phyloP scores from a whole-genome alignment of 2,888 invertebrate species.

The Folsomia manolachei region DNA sequence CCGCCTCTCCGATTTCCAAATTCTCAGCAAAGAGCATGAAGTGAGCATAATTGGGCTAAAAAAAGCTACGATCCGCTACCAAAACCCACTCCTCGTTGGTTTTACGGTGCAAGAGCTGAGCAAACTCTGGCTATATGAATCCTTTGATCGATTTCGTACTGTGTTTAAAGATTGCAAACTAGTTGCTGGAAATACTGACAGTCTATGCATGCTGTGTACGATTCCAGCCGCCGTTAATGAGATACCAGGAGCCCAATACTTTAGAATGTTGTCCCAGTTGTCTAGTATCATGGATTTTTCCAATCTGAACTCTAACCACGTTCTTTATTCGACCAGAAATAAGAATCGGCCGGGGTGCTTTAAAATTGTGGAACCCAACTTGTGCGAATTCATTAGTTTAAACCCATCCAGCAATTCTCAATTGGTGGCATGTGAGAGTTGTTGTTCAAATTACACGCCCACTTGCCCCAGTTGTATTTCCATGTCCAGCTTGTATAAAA shows the following conservation, averaged over 20 bases:
- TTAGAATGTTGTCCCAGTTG: background rate
- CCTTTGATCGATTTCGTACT: background rate
- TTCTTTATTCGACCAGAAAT: background rate
- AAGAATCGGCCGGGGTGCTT: background rate
- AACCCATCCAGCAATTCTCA: background rate
- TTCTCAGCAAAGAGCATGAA: background rate
- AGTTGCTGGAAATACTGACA: background rate
- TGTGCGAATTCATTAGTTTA: background rate
- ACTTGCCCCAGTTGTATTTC: background rate
- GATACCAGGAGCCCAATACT: too few species aligned
- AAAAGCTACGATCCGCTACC: background rate
- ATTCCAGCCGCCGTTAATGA: too few species aligned
- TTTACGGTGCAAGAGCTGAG: background rate
- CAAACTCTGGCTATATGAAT: background rate
- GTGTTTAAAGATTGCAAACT: background rate
- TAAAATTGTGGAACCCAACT: background rate
- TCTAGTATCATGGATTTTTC: background rate
- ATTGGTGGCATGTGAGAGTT: background rate
- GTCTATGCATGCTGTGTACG: background rate
- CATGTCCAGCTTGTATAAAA: too few species aligned
- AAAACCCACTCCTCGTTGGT: background rate
- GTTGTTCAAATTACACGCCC: background rate
- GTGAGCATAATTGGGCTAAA: background rate
- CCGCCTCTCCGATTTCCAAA: background rate
- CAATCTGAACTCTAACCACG: background rate